Percentiles rank a stretch among this genome's conserved stretches.
Conservation (phyloP, 2,113 vertebrate genomes). For the Rattus rattus region DNA sequence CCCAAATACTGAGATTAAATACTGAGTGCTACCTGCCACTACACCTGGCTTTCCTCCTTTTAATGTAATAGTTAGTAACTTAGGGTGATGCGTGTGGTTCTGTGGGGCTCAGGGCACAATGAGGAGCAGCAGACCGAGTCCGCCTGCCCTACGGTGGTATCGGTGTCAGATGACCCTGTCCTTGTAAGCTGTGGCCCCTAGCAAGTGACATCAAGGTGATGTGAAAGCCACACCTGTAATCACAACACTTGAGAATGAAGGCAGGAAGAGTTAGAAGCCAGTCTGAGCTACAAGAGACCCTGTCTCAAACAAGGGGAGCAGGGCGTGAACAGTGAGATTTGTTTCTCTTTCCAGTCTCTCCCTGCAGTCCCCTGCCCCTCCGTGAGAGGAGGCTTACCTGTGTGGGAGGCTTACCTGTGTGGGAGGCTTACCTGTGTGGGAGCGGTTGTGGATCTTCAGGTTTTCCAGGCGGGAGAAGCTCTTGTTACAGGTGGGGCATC, state of each 20-base stretch:
- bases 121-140: not conserved
- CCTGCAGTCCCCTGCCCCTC: not conserved
- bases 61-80: not conserved
- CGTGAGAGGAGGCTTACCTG: constrained; percentile 88
- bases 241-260: not conserved
- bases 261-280: not conserved
- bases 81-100: not conserved
- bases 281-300: not conserved
- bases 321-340: not conserved
- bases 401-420: constrained; percentile 95
- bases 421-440: constrained; percentile 94
- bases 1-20: not conserved
- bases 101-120: rapidly evolving
- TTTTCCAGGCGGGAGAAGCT: constrained; percentile 99
- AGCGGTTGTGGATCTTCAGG: constrained; percentile 99
- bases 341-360: not conserved
- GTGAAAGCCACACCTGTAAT: not conserved
- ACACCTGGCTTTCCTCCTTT: not conserved
- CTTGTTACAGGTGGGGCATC: constrained; percentile 98
- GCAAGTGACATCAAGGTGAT: not conserved
- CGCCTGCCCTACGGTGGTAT: not conserved
- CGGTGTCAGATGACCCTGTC: not conserved
- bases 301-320: not conserved
- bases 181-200: not conserved
- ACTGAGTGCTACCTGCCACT: no score